Percentiles rank a stretch among this genome's conserved stretches.
Evolutionary conservation across 2,888 invertebrate genomes (phyloP).

Genomic region (Fragum sueziense): DNA sequence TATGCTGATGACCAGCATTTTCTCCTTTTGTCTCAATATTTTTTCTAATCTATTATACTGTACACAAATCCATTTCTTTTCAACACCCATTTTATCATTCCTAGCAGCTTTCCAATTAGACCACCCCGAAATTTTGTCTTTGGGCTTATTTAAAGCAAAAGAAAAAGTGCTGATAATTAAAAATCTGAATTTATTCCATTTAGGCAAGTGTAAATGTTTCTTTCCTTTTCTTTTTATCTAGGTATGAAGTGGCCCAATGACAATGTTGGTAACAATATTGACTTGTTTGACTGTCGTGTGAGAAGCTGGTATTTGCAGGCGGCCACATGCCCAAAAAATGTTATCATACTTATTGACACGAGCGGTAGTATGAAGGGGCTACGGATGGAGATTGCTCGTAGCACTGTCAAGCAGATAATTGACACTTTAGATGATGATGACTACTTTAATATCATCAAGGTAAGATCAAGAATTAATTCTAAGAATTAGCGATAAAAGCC

Average conservation of each 20-base stretch:
- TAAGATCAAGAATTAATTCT: constrained; percentile 74
- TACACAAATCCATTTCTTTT: no score
- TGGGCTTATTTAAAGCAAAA: no score
- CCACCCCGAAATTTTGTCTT: no score
- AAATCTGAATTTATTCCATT: not conserved
- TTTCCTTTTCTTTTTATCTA: constrained; percentile 66
- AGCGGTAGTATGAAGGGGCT: constrained; percentile 99
- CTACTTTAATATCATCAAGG: constrained; percentile 94
- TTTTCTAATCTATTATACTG: no score
- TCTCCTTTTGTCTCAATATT: not conserved
- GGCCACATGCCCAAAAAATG: constrained; percentile 98
- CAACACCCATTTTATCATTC: no score
- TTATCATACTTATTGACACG: constrained; percentile 96
- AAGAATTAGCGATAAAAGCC: no score
- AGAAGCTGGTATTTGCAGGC: constrained; percentile 98
- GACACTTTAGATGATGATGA: constrained; percentile 99
- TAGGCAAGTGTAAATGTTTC: not conserved
- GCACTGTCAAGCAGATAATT: constrained; percentile 93
- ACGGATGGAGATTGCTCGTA: constrained; percentile 93
- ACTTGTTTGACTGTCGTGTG: constrained; percentile 95
- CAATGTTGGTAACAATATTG: constrained; percentile 83
- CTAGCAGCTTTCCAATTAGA: no score
- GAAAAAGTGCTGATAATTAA: no score
- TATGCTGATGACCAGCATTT: no score
- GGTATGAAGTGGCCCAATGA: constrained; percentile 87